Evolutionary conservation across 2,888 invertebrate species (phyloP), one percentile per base, ranked within the genome.

Genomic region (Camponotus fellah): DNA sequence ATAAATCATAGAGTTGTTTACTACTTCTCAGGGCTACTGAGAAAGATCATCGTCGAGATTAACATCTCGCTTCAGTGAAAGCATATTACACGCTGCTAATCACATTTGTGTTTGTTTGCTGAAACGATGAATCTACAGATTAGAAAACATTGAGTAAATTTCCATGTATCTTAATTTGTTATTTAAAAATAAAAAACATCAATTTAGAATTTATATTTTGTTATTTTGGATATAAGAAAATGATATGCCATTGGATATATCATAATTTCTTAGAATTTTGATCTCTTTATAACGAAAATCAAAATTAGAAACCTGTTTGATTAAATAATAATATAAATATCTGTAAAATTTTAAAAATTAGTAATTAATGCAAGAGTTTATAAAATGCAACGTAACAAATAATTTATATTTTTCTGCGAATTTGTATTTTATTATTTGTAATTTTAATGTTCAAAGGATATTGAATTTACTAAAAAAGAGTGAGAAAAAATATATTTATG

Each of bases 1-100:
- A 80, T 80, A 72, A 69, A 53, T 80, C 37, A 49, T 58, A 43
- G 14, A 65, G 56, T 68, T 77, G 77, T 77, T 77, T 77, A 77
- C 68, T 21, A 77, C 12, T 53, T 53, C 56, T 43, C 37, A 8
- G 12, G 8, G 26, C 66, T 65, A 53, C 32, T 65, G 40, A 37
- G 26, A 53, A 46, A 53, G 65, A 76, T 65, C 53, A 76, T 37
- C 65, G 37, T 65, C 26, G n/a, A 56, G 64, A 76, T 77, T 77
- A 77, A 66, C 56, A 40, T 17, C 12, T 21, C 5, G 56, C 40
- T 66, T 77, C 65, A 56, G 32, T n/a, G 26, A 56, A 62, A 56
- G 26, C 56, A 21, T 56, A 66, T 66, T 66, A 66, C 10, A n/a
- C 26, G 14, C n/a, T 56, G 14, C n/a, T 56, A 43, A 56, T 56